A percentile compares a stretch with the other conserved stretches of the same genome.
phyloP scores from a whole-genome alignment of 2,113 vertebrate species.

The Scomber japonicus region DNA sequence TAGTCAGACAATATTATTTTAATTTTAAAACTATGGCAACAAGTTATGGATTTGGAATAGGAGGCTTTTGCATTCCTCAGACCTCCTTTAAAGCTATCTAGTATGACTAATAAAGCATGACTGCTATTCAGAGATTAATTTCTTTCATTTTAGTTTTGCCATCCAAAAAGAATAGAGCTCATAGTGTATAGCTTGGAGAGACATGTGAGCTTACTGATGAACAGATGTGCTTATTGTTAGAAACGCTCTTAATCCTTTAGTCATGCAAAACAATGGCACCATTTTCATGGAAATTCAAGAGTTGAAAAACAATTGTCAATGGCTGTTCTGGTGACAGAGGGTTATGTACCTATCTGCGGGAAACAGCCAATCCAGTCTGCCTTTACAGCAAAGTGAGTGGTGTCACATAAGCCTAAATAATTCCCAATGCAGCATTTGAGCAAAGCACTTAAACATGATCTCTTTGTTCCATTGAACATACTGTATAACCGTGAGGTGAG shows the following conservation, averaged over 20 bases:
- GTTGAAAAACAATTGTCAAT: slow-evolving; percentile 2
- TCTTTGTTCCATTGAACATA: slow-evolving; percentile 20
- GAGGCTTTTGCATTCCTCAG: slow-evolving; percentile 28
- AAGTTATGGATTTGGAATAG: slow-evolving; percentile 44
- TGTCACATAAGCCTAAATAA: neutral
- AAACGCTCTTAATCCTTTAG: slow-evolving; percentile 20
- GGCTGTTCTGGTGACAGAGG: neutral
- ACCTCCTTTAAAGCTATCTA: slow-evolving; percentile 57
- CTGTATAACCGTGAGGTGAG: neutral
- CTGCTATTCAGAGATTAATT: slow-evolving; percentile 56
- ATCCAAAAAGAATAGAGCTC: slow-evolving; percentile 18
- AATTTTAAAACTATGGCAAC: slow-evolving; percentile 5
- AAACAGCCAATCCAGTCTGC: slow-evolving; percentile 2
- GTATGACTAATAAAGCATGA: slow-evolving; percentile 70
- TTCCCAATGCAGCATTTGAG: neutral
- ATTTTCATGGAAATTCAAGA: neutral
- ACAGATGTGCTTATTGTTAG: slow-evolving; percentile 10
- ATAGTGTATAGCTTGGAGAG: slow-evolving; percentile 11
- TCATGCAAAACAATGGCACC: slow-evolving; percentile 32
- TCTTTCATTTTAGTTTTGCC: slow-evolving; percentile 34
- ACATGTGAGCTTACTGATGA: slow-evolving; percentile 10
- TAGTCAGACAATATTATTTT: slow-evolving; percentile 44
- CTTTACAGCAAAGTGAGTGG: neutral
- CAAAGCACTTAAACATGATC: neutral
- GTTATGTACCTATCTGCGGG: neutral